Conservation (phyloP, 2,888 invertebrate genomes). For the Iphiclides podalirius region DNA sequence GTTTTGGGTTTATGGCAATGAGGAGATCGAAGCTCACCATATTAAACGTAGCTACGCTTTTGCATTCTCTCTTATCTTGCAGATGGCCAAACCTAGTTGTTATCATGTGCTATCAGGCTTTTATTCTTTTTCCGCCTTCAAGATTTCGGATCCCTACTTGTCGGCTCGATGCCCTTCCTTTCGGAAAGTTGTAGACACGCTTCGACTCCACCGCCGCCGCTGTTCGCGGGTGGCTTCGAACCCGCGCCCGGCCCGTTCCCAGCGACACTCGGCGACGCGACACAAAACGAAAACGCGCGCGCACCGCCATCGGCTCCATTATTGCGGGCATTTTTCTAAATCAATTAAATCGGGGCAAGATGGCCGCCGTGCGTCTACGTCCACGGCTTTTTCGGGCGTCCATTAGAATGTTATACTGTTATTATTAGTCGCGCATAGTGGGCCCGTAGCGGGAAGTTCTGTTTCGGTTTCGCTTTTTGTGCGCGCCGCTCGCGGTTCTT, state of each 20-base stretch:
- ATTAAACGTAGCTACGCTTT: too few relatives aligned
- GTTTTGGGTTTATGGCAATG: too few relatives aligned
- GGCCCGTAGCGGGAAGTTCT: slow-evolving; percentile 28
- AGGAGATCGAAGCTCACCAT: too few relatives aligned
- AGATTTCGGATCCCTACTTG: too few relatives aligned
- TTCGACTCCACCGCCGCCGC: slow-evolving; percentile 11
- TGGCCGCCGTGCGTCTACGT: slow-evolving; percentile 42
- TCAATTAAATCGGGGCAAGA: slow-evolving; percentile 64
- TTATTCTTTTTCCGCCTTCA: too few relatives aligned
- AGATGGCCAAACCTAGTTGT: too few relatives aligned
- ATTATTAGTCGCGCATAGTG: slow-evolving; percentile 38
- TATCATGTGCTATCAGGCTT: too few relatives aligned
- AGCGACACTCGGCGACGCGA: slow-evolving; percentile 40
- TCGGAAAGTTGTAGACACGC: too few relatives aligned
- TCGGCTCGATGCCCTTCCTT: too few relatives aligned
- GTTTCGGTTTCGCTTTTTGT: slow-evolving; percentile 11
- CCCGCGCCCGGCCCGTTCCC: slow-evolving; percentile 36
- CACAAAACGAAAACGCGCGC: slow-evolving; percentile 37
- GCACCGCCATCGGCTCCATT: slow-evolving; percentile 24
- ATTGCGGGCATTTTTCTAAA: slow-evolving; percentile 54
- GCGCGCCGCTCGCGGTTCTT: background rate
- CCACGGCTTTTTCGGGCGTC: slow-evolving; percentile 39
- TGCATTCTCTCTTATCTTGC: too few relatives aligned
- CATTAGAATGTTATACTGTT: slow-evolving; percentile 57
- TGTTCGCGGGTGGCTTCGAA: slow-evolving; percentile 51